A percentile compares a stretch with the other conserved stretches of the same genome.
phyloP scores from a whole-genome alignment of 2,797 vertebrate genomes.

The Microchirus variegatus region DNA sequence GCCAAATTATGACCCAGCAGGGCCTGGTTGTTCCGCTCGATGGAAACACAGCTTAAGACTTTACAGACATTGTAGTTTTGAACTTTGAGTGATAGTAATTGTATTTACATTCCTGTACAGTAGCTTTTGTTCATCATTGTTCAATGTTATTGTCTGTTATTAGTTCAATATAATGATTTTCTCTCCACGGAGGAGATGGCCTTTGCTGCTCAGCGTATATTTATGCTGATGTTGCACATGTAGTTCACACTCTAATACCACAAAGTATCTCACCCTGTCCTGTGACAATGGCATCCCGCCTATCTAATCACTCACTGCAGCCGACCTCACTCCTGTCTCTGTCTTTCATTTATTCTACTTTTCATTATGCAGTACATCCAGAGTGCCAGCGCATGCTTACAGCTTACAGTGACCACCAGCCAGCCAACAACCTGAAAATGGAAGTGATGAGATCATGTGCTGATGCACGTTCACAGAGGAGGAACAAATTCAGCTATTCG shows the following conservation, averaged over 20 bases:
- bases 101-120: background rate
- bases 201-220: conserved; percentile 60
- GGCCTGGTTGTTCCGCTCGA: too few species aligned
- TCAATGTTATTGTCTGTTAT: conserved; percentile 26
- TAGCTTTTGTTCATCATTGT: conserved; percentile 23
- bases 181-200: conserved; percentile 21
- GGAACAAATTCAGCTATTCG: conserved; percentile 55
- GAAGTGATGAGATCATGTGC: conserved; percentile 65
- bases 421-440: conserved; percentile 32
- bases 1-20: too few species aligned
- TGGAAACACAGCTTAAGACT: background rate
- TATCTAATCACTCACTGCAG: conserved; percentile 58
- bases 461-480: conserved; percentile 51
- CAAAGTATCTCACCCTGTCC: conserved; percentile 34
- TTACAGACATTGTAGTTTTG: background rate
- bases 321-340: conserved; percentile 13
- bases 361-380: conserved; percentile 26
- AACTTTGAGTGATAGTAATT: conserved; percentile 1
- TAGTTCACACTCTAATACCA: conserved; percentile 53
- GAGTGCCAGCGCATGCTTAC: conserved; percentile 19
- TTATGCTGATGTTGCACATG: conserved; percentile 62
- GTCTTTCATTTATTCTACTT: conserved; percentile 2
- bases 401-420: conserved; percentile 27
- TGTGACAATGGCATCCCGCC: conserved; percentile 57
- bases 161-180: conserved; percentile 40